Percentiles rank a stretch among this genome's conserved stretches.
phyloP scores from a whole-genome alignment of 1,140 invertebrate species.

The Saccostrea echinata region DNA sequence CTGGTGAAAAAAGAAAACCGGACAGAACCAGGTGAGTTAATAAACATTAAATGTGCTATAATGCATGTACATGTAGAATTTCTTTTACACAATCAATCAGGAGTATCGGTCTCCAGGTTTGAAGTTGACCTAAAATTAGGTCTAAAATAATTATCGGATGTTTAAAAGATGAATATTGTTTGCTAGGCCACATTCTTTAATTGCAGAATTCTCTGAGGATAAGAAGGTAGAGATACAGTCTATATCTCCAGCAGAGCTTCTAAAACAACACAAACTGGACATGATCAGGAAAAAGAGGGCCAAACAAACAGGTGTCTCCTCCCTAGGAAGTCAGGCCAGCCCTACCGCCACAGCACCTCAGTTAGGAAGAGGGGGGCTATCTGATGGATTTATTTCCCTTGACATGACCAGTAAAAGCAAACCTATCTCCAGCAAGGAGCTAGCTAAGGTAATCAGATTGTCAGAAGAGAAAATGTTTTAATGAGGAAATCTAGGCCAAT shows the following conservation, averaged over 20 bases:
- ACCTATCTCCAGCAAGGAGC: constrained; percentile 37
- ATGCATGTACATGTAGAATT: no score
- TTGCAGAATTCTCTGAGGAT: constrained; percentile 11
- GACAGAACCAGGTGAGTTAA: not conserved
- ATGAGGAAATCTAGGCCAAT: no score
- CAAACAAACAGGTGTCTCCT: not conserved
- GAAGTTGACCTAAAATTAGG: no score
- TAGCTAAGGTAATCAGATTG: constrained; percentile 63
- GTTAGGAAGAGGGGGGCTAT: constrained; percentile 69
- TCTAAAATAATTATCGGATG: no score
- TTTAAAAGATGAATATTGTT: no score
- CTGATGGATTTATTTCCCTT: constrained; percentile 69
- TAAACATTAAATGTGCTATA: no score
- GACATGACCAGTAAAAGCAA: constrained; percentile 48
- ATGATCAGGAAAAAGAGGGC: constrained; percentile 58
- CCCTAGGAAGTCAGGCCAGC: not conserved
- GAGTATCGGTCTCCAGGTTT: no score
- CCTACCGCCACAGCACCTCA: constrained; percentile 61
- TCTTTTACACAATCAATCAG: no score
- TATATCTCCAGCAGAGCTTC: constrained; percentile 67
- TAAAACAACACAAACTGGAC: constrained; percentile 69
- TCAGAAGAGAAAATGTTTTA: no score
- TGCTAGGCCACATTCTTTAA: not conserved
- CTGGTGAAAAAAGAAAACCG: constrained; percentile 72
- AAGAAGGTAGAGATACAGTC: constrained; percentile 59